Conservation (phyloP, 37 sponge, comb jelly and placozoan genomes). For the Tethya wilhelma region DNA sequence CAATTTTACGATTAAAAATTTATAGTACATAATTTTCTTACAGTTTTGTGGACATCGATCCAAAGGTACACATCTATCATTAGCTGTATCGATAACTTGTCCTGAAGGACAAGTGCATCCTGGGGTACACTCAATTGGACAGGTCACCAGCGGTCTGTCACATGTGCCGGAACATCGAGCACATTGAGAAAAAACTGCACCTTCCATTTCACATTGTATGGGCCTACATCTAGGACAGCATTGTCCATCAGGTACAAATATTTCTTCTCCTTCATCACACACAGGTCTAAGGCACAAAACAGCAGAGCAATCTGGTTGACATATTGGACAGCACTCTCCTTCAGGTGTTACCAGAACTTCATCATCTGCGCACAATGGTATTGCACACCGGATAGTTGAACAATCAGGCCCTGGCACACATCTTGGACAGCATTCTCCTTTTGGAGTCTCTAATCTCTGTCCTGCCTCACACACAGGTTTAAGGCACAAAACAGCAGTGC, state of each 20-base stretch:
- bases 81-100: background rate
- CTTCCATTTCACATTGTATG: background rate
- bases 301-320: background rate
- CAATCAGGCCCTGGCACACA: slow-evolving; percentile 9
- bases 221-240: slow-evolving; percentile 8
- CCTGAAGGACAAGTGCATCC: slow-evolving; percentile 20
- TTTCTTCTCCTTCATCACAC: background rate
- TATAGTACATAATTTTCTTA: too few relatives aligned
- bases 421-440: background rate
- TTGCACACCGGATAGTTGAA: background rate
- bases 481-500: background rate
- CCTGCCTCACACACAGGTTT: background rate
- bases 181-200: too few relatives aligned
- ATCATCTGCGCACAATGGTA: background rate
- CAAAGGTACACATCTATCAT: background rate
- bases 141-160: background rate
- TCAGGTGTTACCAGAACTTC: background rate
- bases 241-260: background rate
- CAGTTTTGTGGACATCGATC: background rate
- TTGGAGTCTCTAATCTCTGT: background rate
- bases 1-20: too few relatives aligned
- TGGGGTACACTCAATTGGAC: background rate
- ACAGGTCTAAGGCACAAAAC: background rate
- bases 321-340: slow-evolving; percentile 29
- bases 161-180: background rate